Percentiles rank a stretch among this genome's conserved stretches.
These are phyloP conservation scores for Notamacropus eugenii DNA, from an alignment of 2,797 vertebrate genomes.

Conservation along the genomic window DNA sequence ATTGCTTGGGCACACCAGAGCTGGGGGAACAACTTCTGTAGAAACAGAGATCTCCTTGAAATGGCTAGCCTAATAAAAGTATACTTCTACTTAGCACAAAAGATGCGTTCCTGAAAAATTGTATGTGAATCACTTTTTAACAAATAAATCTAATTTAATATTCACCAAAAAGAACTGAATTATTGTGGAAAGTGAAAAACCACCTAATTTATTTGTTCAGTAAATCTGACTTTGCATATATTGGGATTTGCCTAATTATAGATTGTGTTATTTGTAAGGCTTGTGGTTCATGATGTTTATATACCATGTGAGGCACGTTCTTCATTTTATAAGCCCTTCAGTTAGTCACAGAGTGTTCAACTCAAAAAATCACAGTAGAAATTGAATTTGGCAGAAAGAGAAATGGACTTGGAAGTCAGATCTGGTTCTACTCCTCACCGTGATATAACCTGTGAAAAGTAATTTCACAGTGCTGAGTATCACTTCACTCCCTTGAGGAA, in stretches of 20 bases:
- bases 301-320: background rate
- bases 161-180: background rate
- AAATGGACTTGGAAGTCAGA: background rate
- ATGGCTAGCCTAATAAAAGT: background rate
- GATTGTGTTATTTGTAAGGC: background rate
- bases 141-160: slow-evolving; percentile 48
- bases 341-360: background rate
- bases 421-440: background rate
- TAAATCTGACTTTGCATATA: background rate
- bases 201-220: background rate
- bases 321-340: background rate
- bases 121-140: slow-evolving; percentile 38
- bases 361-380: background rate
- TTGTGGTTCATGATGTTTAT: background rate
- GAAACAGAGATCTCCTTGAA: background rate
- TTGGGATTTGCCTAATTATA: background rate
- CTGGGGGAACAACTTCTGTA: background rate
- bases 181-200: background rate
- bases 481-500: background rate
- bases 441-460: background rate
- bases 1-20: background rate
- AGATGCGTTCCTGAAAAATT: slow-evolving; percentile 5
- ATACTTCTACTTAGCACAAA: background rate
- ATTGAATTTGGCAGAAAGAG: background rate
- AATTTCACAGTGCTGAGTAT: background rate